These are phyloP conservation scores for Mesochorus sp. DNA, from an alignment of 2,888 invertebrate species.

Conservation along the genomic window DNA sequence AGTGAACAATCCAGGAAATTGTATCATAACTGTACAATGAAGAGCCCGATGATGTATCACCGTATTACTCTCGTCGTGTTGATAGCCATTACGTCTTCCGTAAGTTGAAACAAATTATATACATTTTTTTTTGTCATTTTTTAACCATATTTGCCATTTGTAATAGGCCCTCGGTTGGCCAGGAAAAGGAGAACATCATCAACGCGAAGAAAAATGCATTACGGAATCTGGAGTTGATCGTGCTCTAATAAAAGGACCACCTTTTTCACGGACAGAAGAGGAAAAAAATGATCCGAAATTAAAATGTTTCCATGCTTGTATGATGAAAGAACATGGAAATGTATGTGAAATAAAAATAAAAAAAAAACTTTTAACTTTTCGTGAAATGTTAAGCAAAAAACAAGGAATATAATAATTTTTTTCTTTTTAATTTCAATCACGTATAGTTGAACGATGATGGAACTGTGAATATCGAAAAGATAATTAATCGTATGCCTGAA, in stretches of 20 bases:
- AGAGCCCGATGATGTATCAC: conserved; percentile 9
- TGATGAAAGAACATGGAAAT: conserved; percentile 50
- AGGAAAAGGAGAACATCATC: not conserved
- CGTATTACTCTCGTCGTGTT: conserved; percentile 2
- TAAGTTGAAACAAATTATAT: not conserved
- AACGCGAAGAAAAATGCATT: not conserved
- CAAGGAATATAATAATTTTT: too few relatives aligned
- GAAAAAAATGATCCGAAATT: not conserved
- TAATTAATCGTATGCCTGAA: conserved; percentile 16
- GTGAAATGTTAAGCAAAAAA: not conserved
- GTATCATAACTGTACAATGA: conserved; percentile 1
- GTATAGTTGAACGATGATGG: conserved; percentile 59
- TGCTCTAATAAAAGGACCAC: not conserved
- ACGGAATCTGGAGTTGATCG: not conserved
- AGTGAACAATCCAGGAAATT: not conserved
- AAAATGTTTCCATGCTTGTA: conserved; percentile 58
- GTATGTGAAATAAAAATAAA: conserved; percentile 44
- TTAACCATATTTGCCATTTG: not conserved
- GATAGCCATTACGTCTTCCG: conserved; percentile 8
- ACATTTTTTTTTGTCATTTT: not conserved
- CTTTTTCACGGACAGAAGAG: not conserved
- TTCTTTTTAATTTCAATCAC: too few relatives aligned
- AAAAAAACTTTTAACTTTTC: not conserved
- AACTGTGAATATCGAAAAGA: conserved; percentile 39
- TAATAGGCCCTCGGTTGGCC: not conserved